Conservation (phyloP, 1,140 invertebrate genomes). For the Drosophila micromelanica region DNA sequence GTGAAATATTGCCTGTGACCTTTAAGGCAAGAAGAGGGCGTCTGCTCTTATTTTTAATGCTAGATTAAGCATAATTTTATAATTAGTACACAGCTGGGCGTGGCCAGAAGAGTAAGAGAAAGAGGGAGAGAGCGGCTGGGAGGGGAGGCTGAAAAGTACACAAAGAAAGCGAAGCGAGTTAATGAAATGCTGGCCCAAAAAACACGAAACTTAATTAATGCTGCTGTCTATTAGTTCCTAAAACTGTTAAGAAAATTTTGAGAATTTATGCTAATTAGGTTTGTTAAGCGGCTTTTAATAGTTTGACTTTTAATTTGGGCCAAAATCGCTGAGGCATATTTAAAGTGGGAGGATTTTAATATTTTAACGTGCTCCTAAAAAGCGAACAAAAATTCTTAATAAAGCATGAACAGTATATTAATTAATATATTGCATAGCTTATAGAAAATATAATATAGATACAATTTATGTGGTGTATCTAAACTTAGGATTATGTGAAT, state of each 20-base stretch:
- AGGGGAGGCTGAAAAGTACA: background rate
- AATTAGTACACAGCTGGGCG: constrained; percentile 47
- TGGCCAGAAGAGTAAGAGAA: background rate
- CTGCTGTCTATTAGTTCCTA: constrained; percentile 8
- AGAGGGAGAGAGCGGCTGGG: background rate
- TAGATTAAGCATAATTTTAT: constrained; percentile 67
- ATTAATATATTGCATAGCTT: too few species aligned
- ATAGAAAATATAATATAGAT: too few species aligned
- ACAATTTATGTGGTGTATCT: too few species aligned
- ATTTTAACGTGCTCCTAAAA: too few species aligned
- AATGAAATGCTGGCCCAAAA: constrained; percentile 12
- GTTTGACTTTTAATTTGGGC: background rate
- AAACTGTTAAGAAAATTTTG: background rate
- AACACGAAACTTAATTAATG: constrained; percentile 18
- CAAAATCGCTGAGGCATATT: too few species aligned
- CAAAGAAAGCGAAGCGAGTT: constrained; percentile 16
- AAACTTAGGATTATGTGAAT: too few species aligned
- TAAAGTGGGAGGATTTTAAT: too few species aligned
- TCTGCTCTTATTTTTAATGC: constrained; percentile 36
- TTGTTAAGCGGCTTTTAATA: constrained; percentile 3
- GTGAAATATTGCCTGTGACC: constrained; percentile 49
- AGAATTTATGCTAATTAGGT: constrained; percentile 2
- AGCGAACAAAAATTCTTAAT: too few species aligned
- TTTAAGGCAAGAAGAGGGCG: constrained; percentile 10
- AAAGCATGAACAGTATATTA: too few species aligned